Percentiles rank a stretch among this genome's conserved stretches.
Evolutionary conservation across 2,888 invertebrate genomes (phyloP).

Genomic region (Danaus chrysippus): DNA sequence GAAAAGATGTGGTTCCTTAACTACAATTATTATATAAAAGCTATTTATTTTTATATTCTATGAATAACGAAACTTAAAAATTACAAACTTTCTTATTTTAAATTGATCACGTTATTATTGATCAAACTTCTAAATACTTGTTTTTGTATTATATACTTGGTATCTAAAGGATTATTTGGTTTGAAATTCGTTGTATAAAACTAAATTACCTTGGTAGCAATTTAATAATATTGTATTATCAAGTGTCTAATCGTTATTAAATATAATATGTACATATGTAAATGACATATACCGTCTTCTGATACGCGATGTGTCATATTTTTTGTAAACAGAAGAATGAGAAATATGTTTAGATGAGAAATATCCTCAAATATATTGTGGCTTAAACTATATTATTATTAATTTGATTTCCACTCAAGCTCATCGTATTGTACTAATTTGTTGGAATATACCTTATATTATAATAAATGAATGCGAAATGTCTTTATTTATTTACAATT

Average conservation of each 20-base stretch:
- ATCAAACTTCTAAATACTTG: too few relatives aligned
- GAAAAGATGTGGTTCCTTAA: too few relatives aligned
- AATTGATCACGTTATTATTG: too few relatives aligned
- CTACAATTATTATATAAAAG: too few relatives aligned
- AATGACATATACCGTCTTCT: not conserved
- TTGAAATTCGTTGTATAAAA: not conserved
- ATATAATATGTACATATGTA: too few relatives aligned
- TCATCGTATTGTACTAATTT: not conserved
- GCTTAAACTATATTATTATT: not conserved
- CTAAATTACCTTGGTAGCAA: not conserved
- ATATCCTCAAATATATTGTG: not conserved
- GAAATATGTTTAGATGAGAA: too few relatives aligned
- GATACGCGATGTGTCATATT: not conserved
- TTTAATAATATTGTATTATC: not conserved
- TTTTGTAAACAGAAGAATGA: too few relatives aligned
- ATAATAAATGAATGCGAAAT: too few relatives aligned
- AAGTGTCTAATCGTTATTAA: not conserved
- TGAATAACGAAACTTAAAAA: too few relatives aligned
- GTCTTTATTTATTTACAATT: not conserved
- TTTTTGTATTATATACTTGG: not conserved
- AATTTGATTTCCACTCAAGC: not conserved
- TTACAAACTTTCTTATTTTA: too few relatives aligned
- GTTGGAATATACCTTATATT: too few relatives aligned
- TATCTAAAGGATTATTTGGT: not conserved
- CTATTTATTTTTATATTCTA: too few relatives aligned